A percentile compares a stretch with the other conserved stretches of the same genome.
Conservation (phyloP, 2,797 vertebrate genomes). For the Carcharodon carcharias region DNA sequence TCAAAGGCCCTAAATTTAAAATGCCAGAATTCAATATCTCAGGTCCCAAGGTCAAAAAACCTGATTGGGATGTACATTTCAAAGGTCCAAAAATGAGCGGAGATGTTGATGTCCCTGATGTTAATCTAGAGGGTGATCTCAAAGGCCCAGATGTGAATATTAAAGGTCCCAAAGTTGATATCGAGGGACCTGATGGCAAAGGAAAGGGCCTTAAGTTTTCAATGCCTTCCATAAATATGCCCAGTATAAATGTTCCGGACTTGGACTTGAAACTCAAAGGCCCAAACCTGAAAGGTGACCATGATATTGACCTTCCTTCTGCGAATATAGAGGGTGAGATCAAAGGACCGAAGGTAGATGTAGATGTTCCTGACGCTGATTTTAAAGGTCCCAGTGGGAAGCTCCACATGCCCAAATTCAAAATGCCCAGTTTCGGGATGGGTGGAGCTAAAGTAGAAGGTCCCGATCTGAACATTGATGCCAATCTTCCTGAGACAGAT, state of each 20-base stretch:
- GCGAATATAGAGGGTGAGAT: neutral
- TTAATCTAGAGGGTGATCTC: neutral
- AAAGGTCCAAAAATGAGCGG: neutral
- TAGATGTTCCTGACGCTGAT: conserved; percentile 39
- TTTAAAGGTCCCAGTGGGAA: too few relatives aligned
- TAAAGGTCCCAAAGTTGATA: neutral
- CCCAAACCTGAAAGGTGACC: neutral
- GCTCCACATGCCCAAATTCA: too few relatives aligned
- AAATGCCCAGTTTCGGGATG: too few relatives aligned
- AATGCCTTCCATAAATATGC: neutral
- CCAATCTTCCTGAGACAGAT: too few relatives aligned
- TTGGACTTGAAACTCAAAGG: neutral
- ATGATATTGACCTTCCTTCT: neutral
- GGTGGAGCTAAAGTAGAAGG: too few relatives aligned
- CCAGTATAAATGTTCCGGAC: neutral
- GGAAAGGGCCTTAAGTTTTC: neutral
- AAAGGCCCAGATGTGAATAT: neutral
- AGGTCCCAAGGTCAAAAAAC: conserved; percentile 42
- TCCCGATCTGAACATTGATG: too few relatives aligned
- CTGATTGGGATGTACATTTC: neutral
- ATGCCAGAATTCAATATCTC: conserved; percentile 38
- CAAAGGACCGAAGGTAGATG: conserved; percentile 44
- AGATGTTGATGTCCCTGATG: conserved; percentile 8
- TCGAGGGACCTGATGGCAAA: neutral
- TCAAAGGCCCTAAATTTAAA: conserved; percentile 41